Base-by-base conservation (phyloP, 2,888 invertebrate species). In the Epistrophe eligans region DNA sequence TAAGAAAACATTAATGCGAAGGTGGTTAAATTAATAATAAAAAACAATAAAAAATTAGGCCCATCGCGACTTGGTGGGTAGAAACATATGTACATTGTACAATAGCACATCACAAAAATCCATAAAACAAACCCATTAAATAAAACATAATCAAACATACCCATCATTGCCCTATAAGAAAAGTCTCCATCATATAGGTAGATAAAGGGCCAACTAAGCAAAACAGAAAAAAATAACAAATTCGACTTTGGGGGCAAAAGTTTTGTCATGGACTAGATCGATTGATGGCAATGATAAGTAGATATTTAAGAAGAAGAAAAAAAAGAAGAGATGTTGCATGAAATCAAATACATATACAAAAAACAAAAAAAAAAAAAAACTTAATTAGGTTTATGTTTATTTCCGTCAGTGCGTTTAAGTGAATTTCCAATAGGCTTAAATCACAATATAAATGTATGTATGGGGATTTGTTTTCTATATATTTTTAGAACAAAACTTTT, bases 1-100 rank as follows among this genome's bases (percentile, higher is more conserved):
- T 43, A 19, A 60, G n/a, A 64, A 55, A 50, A 32, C 64, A 81
- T 77, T 72, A 84, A 77, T 77, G 72, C 72, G 77, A 85, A 84
- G 84, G 84, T 85, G 84, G 81, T 85, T 85, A 81, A 81, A 81
- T 85, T 85, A 85, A 82, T 85, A 85, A 85, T 80, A 84, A 80
- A 84, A 84, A 80, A 66, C 80, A 80, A 84, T 80, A 84, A 71
- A 84, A 76, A 66, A 80, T 84, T 64, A 43, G 57, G n/a, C 67
- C 45, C 38, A 58, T 70, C 67, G 17, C 45, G 17, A 17, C 48
- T 35, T 32, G 43, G 43, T 28, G 70, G 70, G 70, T 55, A 70
- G 38, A 64, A 82, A 77, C 77, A 84, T 64, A 72, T 84, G 80
- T 80, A 80, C 76, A 79, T 58, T 64, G 6, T 70, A 76, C 80